phyloP scores from a whole-genome alignment of 2,797 vertebrate species.

The Microtus agrestis region DNA sequence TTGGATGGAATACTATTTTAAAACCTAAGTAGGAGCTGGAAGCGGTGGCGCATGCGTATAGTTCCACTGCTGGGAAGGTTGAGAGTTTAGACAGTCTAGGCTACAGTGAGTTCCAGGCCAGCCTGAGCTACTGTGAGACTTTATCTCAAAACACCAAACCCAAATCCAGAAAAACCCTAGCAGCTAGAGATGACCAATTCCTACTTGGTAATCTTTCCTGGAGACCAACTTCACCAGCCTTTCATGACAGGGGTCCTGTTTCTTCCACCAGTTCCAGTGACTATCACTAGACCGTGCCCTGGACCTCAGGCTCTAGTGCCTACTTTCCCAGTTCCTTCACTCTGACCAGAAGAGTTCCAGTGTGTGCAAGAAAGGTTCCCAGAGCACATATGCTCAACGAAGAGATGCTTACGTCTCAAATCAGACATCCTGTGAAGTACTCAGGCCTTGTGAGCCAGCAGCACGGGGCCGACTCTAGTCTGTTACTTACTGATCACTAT shows the following conservation, averaged over 20 bases:
- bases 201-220: not conserved
- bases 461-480: accelerated
- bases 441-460: not conserved
- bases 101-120: not conserved
- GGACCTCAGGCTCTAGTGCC: not conserved
- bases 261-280: not conserved
- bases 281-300: accelerated
- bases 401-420: not conserved
- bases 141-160: not conserved
- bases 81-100: not conserved
- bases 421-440: accelerated
- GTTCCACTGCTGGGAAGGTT: not conserved
- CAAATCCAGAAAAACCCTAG: not conserved
- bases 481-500: too few species aligned
- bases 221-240: not conserved
- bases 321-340: not conserved
- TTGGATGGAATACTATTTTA: not conserved
- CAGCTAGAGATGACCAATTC: not conserved
- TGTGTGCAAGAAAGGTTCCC: not conserved
- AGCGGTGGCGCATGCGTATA: not conserved
- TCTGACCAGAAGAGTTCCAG: not conserved
- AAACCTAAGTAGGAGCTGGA: not conserved
- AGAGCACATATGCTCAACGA: not conserved
- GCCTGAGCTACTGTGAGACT: not conserved
- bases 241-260: accelerated